phyloP scores from a whole-genome alignment of 2,113 vertebrate species.

The Macrotis lagotis region DNA sequence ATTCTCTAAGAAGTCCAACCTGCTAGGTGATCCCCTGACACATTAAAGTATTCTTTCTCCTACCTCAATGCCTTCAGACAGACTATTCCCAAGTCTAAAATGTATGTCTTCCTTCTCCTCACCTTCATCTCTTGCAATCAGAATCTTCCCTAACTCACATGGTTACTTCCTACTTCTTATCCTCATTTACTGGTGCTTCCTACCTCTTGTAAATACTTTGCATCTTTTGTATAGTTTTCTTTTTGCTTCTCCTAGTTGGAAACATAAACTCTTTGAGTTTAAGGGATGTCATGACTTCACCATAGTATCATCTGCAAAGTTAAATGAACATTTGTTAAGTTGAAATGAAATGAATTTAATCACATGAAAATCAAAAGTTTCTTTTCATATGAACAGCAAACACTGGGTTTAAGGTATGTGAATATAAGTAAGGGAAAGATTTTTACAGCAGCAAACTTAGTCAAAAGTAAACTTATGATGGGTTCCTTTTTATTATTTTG shows the following conservation, averaged over 20 bases:
- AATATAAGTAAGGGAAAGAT: not conserved
- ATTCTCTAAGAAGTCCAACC: not conserved
- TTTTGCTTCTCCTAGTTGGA: not conserved
- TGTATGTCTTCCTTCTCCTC: not conserved
- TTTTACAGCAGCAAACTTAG: constrained; percentile 33
- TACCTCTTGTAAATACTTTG: not conserved
- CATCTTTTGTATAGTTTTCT: not conserved
- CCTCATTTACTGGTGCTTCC: not conserved
- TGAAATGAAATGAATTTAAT: not conserved
- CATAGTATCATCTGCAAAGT: not conserved
- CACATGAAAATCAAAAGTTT: not conserved
- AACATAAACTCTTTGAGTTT: not conserved
- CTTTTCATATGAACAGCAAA: not conserved
- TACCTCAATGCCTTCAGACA: not conserved
- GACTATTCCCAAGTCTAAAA: not conserved
- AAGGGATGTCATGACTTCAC: not conserved
- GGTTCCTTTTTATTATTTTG: not conserved
- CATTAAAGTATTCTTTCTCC: not conserved
- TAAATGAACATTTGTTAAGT: not conserved
- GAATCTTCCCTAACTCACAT: not conserved
- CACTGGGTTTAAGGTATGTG: not conserved
- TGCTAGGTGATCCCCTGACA: not conserved
- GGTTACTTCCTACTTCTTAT: not conserved
- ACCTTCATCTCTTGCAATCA: not conserved
- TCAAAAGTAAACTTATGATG: constrained; percentile 53